Percentiles rank a stretch among this genome's conserved stretches.
Evolutionary conservation across 2,888 invertebrate genomes (phyloP).

Genomic region (Odontocolon sp.): DNA sequence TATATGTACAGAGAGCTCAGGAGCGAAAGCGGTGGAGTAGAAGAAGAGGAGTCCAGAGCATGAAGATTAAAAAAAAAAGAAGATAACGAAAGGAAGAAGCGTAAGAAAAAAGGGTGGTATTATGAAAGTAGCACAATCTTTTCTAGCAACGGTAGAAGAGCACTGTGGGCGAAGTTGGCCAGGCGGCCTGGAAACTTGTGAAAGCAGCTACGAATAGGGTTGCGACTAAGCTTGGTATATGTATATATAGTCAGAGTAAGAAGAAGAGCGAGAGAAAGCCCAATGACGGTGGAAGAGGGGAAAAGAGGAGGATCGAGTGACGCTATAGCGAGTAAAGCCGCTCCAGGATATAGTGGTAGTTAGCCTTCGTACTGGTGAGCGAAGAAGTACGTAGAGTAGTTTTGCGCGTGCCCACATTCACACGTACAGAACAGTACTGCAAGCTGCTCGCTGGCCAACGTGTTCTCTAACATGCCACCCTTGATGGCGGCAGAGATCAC

Average conservation of each 20-base stretch:
- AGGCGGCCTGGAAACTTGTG: slow-evolving; percentile 54
- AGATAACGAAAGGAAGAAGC: slow-evolving; percentile 22
- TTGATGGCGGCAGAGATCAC: slow-evolving; percentile 54
- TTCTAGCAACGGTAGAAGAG: slow-evolving; percentile 20
- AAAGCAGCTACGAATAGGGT: slow-evolving; percentile 44
- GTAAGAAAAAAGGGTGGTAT: slow-evolving; percentile 25
- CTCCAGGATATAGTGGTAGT: slow-evolving; percentile 24
- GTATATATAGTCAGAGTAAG: slow-evolving; percentile 1
- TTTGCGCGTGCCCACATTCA: slow-evolving; percentile 24
- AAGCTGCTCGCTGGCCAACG: slow-evolving; percentile 20
- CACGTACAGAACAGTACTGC: slow-evolving; percentile 3
- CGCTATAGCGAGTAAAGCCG: too few species aligned
- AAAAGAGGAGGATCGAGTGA: neutral
- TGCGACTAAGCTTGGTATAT: slow-evolving; percentile 24
- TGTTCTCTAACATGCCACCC: neutral
- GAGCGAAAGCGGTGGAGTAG: slow-evolving; percentile 17
- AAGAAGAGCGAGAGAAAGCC: neutral
- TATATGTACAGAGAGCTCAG: slow-evolving; percentile 43
- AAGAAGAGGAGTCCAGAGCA: slow-evolving; percentile 28
- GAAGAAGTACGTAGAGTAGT: slow-evolving; percentile 8
- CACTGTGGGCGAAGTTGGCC: slow-evolving; percentile 49
- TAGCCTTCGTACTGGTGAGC: slow-evolving; percentile 10
- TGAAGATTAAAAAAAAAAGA: slow-evolving; percentile 42
- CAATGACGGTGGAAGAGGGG: neutral
- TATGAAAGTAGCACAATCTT: slow-evolving; percentile 54